These are phyloP conservation scores for Vulpes lagopus DNA, from an alignment of 2,113 vertebrate genomes.

Conservation along the genomic window DNA sequence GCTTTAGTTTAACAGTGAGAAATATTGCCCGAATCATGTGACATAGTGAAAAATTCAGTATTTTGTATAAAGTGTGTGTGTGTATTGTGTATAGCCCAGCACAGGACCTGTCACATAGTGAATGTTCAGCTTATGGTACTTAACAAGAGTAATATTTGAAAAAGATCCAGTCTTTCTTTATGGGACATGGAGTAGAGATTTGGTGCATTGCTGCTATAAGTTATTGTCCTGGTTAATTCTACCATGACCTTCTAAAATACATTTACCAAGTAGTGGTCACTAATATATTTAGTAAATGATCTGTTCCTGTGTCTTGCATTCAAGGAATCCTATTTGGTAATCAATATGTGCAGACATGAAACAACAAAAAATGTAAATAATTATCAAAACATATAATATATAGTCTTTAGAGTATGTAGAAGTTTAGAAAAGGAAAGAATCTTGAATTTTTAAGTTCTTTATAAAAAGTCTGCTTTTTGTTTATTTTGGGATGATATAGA, in stretches of 20 bases:
- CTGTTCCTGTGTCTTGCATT: background rate
- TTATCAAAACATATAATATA: background rate
- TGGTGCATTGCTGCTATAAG: background rate
- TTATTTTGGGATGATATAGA: background rate
- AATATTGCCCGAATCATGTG: background rate
- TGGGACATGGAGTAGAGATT: background rate
- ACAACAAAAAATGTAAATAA: background rate
- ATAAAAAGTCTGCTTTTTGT: constrained; percentile 13
- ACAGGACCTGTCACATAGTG: background rate
- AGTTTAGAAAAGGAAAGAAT: constrained; percentile 18
- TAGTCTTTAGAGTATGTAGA: background rate
- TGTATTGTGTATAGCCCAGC: background rate
- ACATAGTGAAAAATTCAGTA: background rate
- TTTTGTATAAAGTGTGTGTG: background rate
- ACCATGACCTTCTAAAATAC: background rate
- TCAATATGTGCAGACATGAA: background rate
- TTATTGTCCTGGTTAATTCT: constrained; percentile 1
- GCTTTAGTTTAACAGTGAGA: constrained; percentile 22
- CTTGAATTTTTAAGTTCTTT: background rate
- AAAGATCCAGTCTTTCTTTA: constrained; percentile 13
- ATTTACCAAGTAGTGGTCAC: background rate
- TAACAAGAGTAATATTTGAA: constrained; percentile 25
- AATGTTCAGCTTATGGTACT: background rate
- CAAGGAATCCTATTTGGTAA: background rate
- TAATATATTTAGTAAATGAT: constrained; percentile 19